phyloP scores from a whole-genome alignment of 2,113 vertebrate genomes.

The Lophochroa leadbeateri region DNA sequence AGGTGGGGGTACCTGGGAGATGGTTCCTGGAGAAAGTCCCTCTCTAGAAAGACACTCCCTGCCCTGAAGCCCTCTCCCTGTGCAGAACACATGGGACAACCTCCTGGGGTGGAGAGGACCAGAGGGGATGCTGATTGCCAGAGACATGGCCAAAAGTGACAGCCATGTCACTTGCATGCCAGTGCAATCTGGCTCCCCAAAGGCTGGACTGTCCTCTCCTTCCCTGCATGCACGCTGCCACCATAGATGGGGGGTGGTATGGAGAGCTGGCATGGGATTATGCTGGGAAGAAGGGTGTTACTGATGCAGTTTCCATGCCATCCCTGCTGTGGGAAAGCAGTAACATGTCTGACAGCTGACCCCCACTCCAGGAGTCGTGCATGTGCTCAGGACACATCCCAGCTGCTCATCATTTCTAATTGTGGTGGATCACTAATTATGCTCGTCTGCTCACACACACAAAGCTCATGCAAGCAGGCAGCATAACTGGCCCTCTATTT shows the following conservation, averaged over 20 bases:
- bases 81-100: not conserved
- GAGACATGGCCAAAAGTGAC: not conserved
- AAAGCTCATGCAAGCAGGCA: not conserved
- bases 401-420: slow-evolving; percentile 17
- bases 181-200: not conserved
- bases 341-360: not conserved
- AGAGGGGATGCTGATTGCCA: not conserved
- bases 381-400: not conserved
- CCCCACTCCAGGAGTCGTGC: not conserved
- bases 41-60: not conserved
- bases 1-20: not conserved
- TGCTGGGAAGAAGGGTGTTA: not conserved
- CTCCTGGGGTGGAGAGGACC: not conserved
- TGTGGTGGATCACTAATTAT: fast-evolving
- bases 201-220: not conserved
- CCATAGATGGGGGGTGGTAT: not conserved
- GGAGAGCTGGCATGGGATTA: slow-evolving; percentile 42
- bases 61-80: not conserved
- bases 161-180: not conserved
- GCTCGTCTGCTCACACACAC: not conserved
- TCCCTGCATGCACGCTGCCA: not conserved
- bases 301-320: not conserved
- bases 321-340: slow-evolving; percentile 23
- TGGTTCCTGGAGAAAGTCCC: not conserved
- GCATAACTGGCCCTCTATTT: not conserved